Percentiles rank a stretch among this genome's conserved stretches.
phyloP scores from a whole-genome alignment of 2,888 invertebrate species.

The Lacanobia wlatinum region DNA sequence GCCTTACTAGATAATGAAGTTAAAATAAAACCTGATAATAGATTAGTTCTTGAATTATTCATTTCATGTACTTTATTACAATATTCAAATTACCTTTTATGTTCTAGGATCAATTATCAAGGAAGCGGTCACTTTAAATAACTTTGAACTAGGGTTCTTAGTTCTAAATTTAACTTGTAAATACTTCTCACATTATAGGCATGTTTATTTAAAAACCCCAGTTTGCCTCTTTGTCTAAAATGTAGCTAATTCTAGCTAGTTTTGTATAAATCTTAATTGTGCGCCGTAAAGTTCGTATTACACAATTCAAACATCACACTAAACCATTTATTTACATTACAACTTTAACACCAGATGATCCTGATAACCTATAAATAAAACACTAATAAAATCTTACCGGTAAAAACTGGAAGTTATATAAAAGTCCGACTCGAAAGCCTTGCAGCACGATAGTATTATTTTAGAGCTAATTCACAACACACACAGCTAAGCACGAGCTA shows the following conservation, averaged over 20 bases:
- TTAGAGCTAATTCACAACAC: slow-evolving; percentile 28
- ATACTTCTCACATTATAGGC: too few species aligned
- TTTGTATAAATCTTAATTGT: background rate
- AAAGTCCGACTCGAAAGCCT: background rate
- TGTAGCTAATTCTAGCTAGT: too few species aligned
- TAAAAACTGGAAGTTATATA: background rate
- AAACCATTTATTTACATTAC: slow-evolving; percentile 19
- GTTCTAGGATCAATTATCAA: background rate
- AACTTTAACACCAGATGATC: slow-evolving; percentile 24
- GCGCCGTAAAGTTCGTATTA: background rate
- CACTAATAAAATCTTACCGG: slow-evolving; percentile 19
- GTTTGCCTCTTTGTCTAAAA: background rate
- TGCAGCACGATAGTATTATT: slow-evolving; percentile 11
- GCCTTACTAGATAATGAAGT: background rate
- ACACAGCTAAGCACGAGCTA: slow-evolving; percentile 2
- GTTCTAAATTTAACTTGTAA: background rate
- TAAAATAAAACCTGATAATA: background rate
- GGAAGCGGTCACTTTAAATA: background rate
- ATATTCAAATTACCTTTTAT: too few species aligned
- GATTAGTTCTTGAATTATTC: slow-evolving; percentile 18
- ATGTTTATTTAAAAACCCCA: background rate
- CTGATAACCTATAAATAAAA: slow-evolving; percentile 43
- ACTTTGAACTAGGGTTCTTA: too few species aligned
- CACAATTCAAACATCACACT: slow-evolving; percentile 16
- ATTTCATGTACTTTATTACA: background rate